Base-by-base conservation (phyloP, 2,113 vertebrate species). In the Casuarius casuarius region DNA sequence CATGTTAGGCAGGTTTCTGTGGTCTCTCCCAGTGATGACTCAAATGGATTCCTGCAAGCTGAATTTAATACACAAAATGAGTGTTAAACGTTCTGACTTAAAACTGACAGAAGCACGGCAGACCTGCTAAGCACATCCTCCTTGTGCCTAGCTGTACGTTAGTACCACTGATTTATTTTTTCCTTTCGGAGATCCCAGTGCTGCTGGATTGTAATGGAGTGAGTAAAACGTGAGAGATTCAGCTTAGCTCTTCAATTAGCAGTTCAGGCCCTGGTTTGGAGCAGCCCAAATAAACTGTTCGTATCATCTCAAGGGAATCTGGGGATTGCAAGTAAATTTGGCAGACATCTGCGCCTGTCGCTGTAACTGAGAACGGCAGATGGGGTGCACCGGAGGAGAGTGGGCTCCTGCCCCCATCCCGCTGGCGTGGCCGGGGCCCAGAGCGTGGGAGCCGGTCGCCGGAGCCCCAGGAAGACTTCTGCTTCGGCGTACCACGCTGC, bases 251-350 rank as follows among this genome's bases (percentile, higher is more conserved):
- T 73, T 76, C 44, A 77, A 28, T 10, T 16, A 10, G 51, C 49
- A 63, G 22, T 61, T 92, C 61, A 62, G 38, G 44, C 66, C 51
- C 22, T 72, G 51, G 6, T 89, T 80, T 93, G 73, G 26, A 89
- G 49, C n/a, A 66, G 78, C 23, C 29, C 56, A 31, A 18, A 58
- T 78, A 63, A 67, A n/a, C 5, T 0, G 1, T 59, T 90, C 19
- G 2, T 54, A 40, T 68, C 56, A 51, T 8, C 20, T 75, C 0
- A 0, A n/a, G 35, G 12, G 6, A 78, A 18, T 72, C 35, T 67
- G 44, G 73, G 22, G n/a, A 56, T 90, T 92, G 31, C 28, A 52
- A 9, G 61, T 75, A 66, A 17, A 10, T 71, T 72, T 92, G 70
- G 48, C 66, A 87, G 72, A 35, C 6, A 23, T 10, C n/a, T 61